Percentiles rank a stretch among this genome's conserved stretches.
These are phyloP conservation scores for Regulus satrapa DNA, from an alignment of 2,113 vertebrate genomes.

Conservation along the genomic window DNA sequence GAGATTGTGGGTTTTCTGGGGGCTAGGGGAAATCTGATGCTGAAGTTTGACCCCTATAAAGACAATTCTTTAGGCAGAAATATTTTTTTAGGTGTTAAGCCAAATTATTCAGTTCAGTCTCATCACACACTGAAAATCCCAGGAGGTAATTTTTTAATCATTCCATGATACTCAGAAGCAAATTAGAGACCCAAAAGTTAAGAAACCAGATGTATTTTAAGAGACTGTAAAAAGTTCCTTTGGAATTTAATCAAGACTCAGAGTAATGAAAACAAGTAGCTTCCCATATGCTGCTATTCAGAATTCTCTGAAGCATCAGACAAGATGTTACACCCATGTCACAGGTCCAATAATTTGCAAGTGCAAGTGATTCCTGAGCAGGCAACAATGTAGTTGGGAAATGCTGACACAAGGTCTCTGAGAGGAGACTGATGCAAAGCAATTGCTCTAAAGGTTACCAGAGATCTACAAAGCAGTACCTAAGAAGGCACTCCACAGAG, in stretches of 20 bases:
- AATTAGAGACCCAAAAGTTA: conserved; percentile 4
- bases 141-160: conserved; percentile 5
- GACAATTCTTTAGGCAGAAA: background rate
- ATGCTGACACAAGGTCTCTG: background rate
- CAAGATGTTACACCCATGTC: background rate
- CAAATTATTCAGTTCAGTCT: background rate
- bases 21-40: background rate
- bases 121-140: background rate
- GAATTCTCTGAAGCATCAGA: background rate
- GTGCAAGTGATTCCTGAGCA: background rate
- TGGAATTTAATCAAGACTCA: conserved; percentile 39
- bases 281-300: conserved; percentile 10
- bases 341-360: background rate
- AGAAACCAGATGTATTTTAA: conserved; percentile 30
- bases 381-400: background rate
- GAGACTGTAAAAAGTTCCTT: conserved; percentile 4
- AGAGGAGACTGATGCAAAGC: background rate
- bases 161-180: background rate
- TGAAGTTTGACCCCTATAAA: background rate
- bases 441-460: background rate
- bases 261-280: background rate
- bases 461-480: background rate
- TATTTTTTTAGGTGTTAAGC: background rate
- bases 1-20: background rate
- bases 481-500: background rate